These are phyloP conservation scores for Mesorhabditis belari DNA, from an alignment of 2,888 invertebrate genomes.

Conservation along the genomic window DNA sequence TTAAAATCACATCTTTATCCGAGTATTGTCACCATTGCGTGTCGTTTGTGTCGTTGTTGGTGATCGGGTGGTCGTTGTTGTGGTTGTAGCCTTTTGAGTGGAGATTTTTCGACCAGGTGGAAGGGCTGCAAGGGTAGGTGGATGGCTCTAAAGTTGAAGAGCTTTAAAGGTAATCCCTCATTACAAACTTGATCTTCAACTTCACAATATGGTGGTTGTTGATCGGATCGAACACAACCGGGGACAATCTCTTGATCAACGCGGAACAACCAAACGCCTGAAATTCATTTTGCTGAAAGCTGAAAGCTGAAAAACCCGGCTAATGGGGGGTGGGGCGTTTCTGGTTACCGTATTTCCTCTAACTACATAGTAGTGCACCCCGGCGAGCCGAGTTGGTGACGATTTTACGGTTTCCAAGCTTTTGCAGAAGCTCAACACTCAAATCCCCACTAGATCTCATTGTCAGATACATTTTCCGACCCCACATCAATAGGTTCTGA, in stretches of 20 bases:
- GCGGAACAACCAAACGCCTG: not conserved
- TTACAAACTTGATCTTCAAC: not conserved
- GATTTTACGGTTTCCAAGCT: no score
- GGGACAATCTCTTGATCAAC: constrained; percentile 17
- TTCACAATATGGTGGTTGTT: constrained; percentile 45
- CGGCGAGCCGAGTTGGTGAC: no score
- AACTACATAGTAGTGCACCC: no score
- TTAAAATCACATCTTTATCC: not conserved
- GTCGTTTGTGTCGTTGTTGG: not conserved
- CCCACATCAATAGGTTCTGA: no score
- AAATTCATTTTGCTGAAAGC: no score
- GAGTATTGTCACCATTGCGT: not conserved
- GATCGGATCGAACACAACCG: constrained; percentile 22
- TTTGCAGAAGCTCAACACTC: no score
- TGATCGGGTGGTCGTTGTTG: constrained; percentile 1
- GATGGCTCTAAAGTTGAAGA: not conserved
- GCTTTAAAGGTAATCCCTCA: not conserved
- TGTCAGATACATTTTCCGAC: no score
- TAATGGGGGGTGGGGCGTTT: no score
- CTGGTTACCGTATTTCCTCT: no score
- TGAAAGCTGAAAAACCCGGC: no score
- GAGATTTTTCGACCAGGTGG: not conserved
- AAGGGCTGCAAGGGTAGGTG: not conserved
- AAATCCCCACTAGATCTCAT: no score
- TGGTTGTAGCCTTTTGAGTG: constrained; percentile 4